Evolutionary conservation across 1,140 invertebrate species (phyloP).

Genomic region (Muscidifurax raptorellus): DNA sequence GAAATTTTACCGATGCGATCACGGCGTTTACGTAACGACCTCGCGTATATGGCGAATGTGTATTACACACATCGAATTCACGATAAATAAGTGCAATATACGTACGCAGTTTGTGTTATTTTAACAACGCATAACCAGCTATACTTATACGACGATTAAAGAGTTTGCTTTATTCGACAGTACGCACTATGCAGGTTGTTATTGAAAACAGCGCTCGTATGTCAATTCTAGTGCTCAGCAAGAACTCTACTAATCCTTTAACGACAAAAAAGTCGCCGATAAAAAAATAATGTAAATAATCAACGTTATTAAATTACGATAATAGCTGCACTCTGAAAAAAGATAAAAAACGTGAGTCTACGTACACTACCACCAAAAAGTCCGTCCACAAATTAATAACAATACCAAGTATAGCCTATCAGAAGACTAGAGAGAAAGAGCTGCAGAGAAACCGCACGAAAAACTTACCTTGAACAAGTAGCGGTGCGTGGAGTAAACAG

Average conservation of each 20-base stretch:
- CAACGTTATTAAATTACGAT: not conserved
- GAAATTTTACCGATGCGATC: not conserved
- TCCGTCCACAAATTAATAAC: too few species aligned
- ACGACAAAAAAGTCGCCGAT: too few species aligned
- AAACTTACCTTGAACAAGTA: conserved; percentile 60
- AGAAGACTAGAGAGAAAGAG: not conserved
- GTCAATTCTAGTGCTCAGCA: too few species aligned
- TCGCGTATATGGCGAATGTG: not conserved
- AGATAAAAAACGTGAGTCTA: too few species aligned
- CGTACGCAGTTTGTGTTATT: not conserved
- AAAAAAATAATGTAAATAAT: too few species aligned
- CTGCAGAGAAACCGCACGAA: not conserved
- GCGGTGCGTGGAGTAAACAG: conserved; percentile 60
- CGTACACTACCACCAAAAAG: too few species aligned
- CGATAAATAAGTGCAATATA: not conserved
- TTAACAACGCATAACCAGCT: not conserved
- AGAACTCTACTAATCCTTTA: too few species aligned
- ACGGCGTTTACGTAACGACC: not conserved
- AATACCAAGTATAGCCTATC: too few species aligned
- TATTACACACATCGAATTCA: not conserved
- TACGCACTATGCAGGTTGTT: too few species aligned
- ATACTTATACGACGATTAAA: not conserved
- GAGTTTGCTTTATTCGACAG: not conserved
- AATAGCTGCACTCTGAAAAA: not conserved
- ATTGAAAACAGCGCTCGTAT: too few species aligned